Conservation (phyloP, 2,888 invertebrate genomes). For the Aporophyla nigra region DNA sequence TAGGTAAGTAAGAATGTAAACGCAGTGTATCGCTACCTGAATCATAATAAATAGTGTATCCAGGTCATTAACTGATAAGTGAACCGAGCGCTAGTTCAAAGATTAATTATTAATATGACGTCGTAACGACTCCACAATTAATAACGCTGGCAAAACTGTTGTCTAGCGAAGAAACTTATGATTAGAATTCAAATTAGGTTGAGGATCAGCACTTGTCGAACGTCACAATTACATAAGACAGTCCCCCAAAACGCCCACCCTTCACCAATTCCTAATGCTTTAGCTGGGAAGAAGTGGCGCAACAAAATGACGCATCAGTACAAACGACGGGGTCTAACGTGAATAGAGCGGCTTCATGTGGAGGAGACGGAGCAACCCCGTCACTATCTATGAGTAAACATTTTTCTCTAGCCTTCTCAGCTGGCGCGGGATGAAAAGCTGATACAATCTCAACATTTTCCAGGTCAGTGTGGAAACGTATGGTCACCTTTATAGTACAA, state of each 20-base stretch:
- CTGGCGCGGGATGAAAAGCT: not conserved
- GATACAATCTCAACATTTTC: not conserved
- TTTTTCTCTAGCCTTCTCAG: not conserved
- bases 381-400: not conserved
- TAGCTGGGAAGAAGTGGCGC: not conserved
- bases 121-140: not conserved
- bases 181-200: too few species aligned
- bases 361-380: not conserved
- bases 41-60: slow-evolving; percentile 54
- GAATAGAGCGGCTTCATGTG: not conserved
- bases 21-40: slow-evolving; percentile 53
- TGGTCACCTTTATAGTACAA: not conserved
- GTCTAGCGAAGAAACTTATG: not conserved
- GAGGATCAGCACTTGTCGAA: too few species aligned
- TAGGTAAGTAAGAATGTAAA: not conserved
- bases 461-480: slow-evolving; percentile 6
- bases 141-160: not conserved
- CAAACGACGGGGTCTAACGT: not conserved
- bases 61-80: slow-evolving; percentile 63
- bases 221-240: too few species aligned
- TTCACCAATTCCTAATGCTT: too few species aligned
- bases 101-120: slow-evolving; percentile 21
- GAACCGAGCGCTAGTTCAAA: slow-evolving; percentile 8
- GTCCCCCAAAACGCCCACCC: too few species aligned
- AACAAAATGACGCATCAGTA: not conserved